phyloP scores from a whole-genome alignment of 2,888 invertebrate species.

The Eubasilissa splendida region DNA sequence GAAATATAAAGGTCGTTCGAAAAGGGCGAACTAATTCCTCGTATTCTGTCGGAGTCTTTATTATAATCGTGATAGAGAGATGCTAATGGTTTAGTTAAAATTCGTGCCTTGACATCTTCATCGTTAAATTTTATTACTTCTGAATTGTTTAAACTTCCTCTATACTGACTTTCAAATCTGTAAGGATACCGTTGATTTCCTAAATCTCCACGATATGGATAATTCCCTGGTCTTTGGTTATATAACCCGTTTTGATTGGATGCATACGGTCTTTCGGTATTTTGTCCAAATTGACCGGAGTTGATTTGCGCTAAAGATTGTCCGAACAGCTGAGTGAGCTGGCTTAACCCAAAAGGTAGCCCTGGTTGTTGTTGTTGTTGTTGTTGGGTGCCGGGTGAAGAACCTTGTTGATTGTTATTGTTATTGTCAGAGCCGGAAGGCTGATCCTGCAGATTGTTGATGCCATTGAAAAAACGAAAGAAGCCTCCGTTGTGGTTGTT shows the following conservation, averaged over 20 bases:
- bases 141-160: conserved; percentile 39
- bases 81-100: conserved; percentile 47
- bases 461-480: conserved; percentile 82
- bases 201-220: conserved; percentile 61
- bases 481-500: conserved; percentile 91
- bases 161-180: conserved; percentile 37
- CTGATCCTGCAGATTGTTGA: conserved; percentile 59
- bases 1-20: conserved; percentile 51
- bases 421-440: not conserved
- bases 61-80: conserved; percentile 60
- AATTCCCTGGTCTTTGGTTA: conserved; percentile 13
- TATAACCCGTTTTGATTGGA: not conserved
- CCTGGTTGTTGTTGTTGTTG: conserved; percentile 4
- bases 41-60: conserved; percentile 30
- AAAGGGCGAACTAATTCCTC: conserved; percentile 16
- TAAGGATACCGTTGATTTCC: conserved; percentile 45
- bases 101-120: conserved; percentile 53
- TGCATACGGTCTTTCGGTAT: not conserved
- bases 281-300: conserved; percentile 15
- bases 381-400: conserved; percentile 14
- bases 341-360: conserved; percentile 24
- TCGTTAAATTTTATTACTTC: not conserved
- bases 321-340: conserved; percentile 47
- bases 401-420: not conserved
- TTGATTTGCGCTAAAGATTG: conserved; percentile 27